Base-by-base conservation (phyloP, 2,113 vertebrate species). In the Dascyllus trimaculatus region DNA sequence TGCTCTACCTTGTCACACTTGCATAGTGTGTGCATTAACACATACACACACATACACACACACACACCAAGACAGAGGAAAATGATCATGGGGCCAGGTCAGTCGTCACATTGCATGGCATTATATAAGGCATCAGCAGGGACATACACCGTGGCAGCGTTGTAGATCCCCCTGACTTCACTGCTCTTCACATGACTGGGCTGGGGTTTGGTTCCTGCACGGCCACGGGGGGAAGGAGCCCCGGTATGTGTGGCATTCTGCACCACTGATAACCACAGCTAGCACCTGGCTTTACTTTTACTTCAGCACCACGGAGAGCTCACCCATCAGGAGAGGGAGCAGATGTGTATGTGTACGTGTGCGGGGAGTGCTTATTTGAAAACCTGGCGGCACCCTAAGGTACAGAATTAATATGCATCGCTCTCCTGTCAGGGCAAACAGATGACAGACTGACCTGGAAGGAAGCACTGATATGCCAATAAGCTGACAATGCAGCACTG, bases 301-400 rank as follows among this genome's bases (percentile, higher is more conserved):
- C 72, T 93, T 93, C 92, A 94, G 91, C 84, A 92, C 90, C 90
- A 85, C 4, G 87, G 90, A 93, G 64, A 94, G 91, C 46, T 81
- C 82, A 51, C 48, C 21, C 60, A 24, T 64, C 63, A 66, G 51
- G 63, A 7, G n/a, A 15, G 2, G 15, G 24, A 56, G 71, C 48
- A 78, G 38, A 52, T 62, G 10, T n/a, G 32, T 1, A 14, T 61
- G 57, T 0, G 32, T 1, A 14, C 57, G 57, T 0, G 1, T 17
- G 11, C 26, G 24, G 24, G 14, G 17, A 52, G 21, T 32, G 25
- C 21, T 15, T 48, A 2, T 67, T 66, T 52, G 19, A 48, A 46
- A 76, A 40, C 15, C 43, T 26, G 43, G 26, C 53, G 22, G 63
- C 49, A 46, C 38, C 8, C 62, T 57, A 5, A n/a, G 0, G 13